Evolutionary conservation across 64 coral and sea anemone species (phyloP), one percentile per base, ranked within the genome.

Genomic region (Pachyseris speciosa): DNA sequence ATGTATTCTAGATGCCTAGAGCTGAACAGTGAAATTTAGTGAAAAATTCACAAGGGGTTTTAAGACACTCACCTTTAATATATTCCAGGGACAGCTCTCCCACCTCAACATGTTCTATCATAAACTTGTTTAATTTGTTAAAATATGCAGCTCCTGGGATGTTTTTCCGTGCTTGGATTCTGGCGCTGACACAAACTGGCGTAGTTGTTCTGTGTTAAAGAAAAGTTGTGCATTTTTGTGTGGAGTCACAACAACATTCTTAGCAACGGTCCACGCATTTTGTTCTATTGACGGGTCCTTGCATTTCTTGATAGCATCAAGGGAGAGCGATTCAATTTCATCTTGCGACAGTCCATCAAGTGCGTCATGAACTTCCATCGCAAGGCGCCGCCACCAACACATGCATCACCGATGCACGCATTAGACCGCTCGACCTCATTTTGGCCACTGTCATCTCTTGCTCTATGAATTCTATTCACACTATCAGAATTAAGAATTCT

Each of bases 401-500:
- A 51, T 26, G 87, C 87, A 45, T 67, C 59, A 43, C 58, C 87
- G 66, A 89, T 79, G 13, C 53, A 72, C 4, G 87, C 73, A 89
- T 89, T 89, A 7, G 73, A 89, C 4, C 87, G 36, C 75, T 88
- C 51, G 3, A 70, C 85, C 52, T 75, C 85, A 40, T 88, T 88
- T 57, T 88, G 85, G 33, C 85, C 85, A 37, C 45, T 72, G 85
- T 88, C 70, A 75, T 65, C 72, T 89, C 70, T 58, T 39, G 87
- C 87, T 78, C 87, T 73, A 24, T 90, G 87, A 47, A 90, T 68
- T 66, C 87, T 59, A 68, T 68, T 90, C 31, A 90, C 58, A 80
- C 74, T 37, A 90, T 90, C 72, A 40, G 87, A 80, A 25, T 38
- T 48, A 43, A 65, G 74, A 45, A 89, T 89, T 78, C 87, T 89